Evolutionary conservation across 2,797 vertebrate genomes (phyloP).

Genomic region (Bufotes viridis): DNA sequence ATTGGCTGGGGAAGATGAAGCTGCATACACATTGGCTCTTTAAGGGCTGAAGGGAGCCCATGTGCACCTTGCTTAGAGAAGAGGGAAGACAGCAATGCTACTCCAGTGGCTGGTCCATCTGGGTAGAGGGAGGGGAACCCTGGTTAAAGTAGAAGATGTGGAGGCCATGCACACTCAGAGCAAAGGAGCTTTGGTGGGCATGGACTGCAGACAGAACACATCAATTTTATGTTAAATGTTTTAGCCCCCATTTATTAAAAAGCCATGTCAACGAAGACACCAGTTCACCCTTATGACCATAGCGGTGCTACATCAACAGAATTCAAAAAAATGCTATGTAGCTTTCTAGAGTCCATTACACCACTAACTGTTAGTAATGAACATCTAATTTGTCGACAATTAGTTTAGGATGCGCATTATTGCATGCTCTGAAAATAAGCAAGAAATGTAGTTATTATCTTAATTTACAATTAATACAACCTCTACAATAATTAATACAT

Average conservation of each 20-base stretch:
- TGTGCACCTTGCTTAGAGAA: too few relatives aligned
- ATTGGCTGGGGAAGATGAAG: too few relatives aligned
- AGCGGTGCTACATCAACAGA: not conserved
- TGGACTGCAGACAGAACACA: too few relatives aligned
- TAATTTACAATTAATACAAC: conserved; percentile 7
- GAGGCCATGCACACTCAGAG: too few relatives aligned
- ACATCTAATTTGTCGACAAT: conserved; percentile 21
- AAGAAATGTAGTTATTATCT: conserved; percentile 8
- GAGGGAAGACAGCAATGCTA: too few relatives aligned
- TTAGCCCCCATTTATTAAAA: not conserved
- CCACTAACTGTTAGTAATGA: conserved; percentile 16
- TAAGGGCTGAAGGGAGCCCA: too few relatives aligned
- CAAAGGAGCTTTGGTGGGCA: too few relatives aligned
- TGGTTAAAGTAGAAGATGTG: too few relatives aligned
- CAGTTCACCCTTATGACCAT: conserved; percentile 14
- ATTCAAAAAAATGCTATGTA: not conserved
- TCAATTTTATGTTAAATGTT: not conserved
- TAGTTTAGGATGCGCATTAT: conserved; percentile 24
- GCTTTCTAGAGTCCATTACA: conserved; percentile 10
- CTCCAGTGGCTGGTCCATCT: too few relatives aligned
- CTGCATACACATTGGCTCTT: too few relatives aligned
- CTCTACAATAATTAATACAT: not conserved
- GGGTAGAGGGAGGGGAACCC: too few relatives aligned
- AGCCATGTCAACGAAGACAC: not conserved
- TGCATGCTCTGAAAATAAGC: conserved; percentile 5